Base-by-base conservation (phyloP, 2,797 vertebrate species). In the Darevskia mixta region DNA sequence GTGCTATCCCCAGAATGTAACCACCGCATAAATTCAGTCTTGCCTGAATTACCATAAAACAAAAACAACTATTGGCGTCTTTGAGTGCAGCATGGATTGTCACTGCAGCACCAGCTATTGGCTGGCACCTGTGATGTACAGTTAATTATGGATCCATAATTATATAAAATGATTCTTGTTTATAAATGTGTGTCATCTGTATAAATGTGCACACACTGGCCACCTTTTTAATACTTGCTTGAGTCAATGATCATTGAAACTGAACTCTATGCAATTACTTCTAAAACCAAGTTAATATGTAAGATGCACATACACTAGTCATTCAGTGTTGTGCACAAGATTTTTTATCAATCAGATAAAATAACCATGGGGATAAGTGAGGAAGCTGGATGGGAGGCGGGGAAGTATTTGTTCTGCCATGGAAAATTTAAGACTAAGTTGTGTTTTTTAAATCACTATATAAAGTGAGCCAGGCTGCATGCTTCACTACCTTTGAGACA, bases 401-500 rank as follows among this genome's bases (percentile, higher is more conserved):
- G 29, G 58, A 82, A 43, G 15, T 72, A n/a, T 64, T 80, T n/a
- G 5, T 38, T 82, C n/a, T 71, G 66, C 15, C 18, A 35, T 41
- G 38, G n/a, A 73, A 86, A 71, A 71, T 55, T 27, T 75, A 45
- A 66, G 38, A 73, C 9, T 87, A 82, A 55, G 49, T 15, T 55
- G 64, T 79, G 32, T 82, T 67, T 64, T 67, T 29, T n/a, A 27
- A 29, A 41, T 41, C 72, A 49, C 20, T 35, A 1, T 61, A 64
- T 75, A 45, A 87, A 87, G 69, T 76, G 58, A 87, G 82, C 75
- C 20, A 82, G 38, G 64, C 23, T 64, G 38, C 18, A 45, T 87
- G 38, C 20, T 76, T 87, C 61, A 86, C 29, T 67, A 78, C 58
- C 79, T 87, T 67, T 82, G 72, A 87, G 86, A 67, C 58, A 66